These are phyloP conservation scores for Xiphophorus hellerii DNA, from an alignment of 2,113 vertebrate species.

Conservation along the genomic window DNA sequence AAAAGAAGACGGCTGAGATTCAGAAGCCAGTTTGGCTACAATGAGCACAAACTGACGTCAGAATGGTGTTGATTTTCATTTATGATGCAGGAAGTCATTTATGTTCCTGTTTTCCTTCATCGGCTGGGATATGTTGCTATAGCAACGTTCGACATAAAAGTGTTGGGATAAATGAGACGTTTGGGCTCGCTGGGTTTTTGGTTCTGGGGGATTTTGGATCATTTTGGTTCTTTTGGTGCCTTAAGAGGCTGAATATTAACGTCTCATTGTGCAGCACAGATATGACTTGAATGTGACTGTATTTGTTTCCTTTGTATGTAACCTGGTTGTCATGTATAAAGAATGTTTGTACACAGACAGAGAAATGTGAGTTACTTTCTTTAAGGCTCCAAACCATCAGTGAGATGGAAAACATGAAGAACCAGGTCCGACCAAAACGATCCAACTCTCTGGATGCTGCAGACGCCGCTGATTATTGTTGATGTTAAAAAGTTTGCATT, in stretches of 20 bases:
- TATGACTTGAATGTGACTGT: conserved; percentile 63
- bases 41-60: conserved; percentile 42
- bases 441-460: no score
- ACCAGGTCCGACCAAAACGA: not conserved
- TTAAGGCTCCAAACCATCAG: not conserved
- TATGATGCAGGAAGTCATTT: not conserved
- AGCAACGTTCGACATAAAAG: not conserved
- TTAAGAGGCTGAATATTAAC: conserved; percentile 37
- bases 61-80: not conserved
- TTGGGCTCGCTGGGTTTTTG: not conserved
- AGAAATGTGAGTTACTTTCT: conserved; percentile 4
- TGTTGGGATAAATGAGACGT: not conserved
- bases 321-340: conserved; percentile 66
- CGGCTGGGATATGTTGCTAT: not conserved
- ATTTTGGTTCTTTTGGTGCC: conserved; percentile 54
- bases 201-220: not conserved
- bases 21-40: not conserved
- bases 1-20: not conserved
- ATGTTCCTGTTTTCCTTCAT: not conserved
- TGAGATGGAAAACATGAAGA: not conserved
- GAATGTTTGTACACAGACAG: conserved; percentile 60
- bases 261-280: conserved; percentile 41
- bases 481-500: no score
- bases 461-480: no score
- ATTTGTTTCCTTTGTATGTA: conserved; percentile 63